phyloP scores from a whole-genome alignment of 2,888 invertebrate genomes.

The Mellilla xanthometata region DNA sequence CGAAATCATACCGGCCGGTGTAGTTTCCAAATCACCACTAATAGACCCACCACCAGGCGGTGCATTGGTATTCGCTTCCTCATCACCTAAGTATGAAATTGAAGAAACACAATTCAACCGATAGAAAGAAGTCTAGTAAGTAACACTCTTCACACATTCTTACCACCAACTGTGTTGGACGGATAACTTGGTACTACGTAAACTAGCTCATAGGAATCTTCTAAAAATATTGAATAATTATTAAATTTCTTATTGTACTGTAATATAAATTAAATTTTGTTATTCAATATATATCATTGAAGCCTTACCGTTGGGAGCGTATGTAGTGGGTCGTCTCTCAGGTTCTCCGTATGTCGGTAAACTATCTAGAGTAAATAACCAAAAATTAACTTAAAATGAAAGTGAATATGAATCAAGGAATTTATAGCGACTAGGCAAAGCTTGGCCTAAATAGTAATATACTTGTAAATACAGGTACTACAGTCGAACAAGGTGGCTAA shows the following conservation, averaged over 20 bases:
- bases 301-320: slow-evolving; percentile 6
- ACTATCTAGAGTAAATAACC: slow-evolving; percentile 8
- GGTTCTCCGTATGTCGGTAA: background rate
- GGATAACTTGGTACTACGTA: background rate
- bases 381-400: background rate
- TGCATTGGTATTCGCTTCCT: background rate
- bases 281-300: no score
- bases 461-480: no score
- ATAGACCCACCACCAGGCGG: background rate
- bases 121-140: background rate
- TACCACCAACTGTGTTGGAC: slow-evolving; percentile 9
- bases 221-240: background rate
- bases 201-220: background rate
- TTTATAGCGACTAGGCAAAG: background rate
- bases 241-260: background rate
- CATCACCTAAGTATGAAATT: slow-evolving; percentile 9
- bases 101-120: background rate
- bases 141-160: background rate
- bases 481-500: no score
- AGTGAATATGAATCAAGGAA: background rate
- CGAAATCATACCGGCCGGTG: slow-evolving; percentile 6
- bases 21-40: slow-evolving; percentile 1
- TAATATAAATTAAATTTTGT: background rate
- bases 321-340: background rate
- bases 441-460: no score